phyloP scores from a whole-genome alignment of 2,888 invertebrate genomes.

The Galeruca laticollis region DNA sequence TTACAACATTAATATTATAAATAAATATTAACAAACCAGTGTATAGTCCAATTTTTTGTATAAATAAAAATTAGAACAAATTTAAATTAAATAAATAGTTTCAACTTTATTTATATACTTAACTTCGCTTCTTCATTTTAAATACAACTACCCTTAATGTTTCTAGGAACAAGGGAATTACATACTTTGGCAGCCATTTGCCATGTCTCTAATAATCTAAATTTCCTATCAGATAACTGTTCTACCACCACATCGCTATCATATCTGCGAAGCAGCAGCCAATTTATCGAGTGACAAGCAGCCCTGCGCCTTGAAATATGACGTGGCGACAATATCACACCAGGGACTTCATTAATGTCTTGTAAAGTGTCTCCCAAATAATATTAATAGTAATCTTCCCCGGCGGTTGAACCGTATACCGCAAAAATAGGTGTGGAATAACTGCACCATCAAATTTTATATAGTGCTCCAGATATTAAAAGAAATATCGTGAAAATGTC shows the following conservation, averaged over 20 bases:
- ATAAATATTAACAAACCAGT: too few relatives aligned
- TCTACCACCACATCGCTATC: conserved; percentile 34
- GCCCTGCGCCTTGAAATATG: conserved; percentile 64
- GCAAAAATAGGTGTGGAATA: conserved; percentile 14
- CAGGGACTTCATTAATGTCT: conserved; percentile 69
- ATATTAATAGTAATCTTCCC: conserved; percentile 67
- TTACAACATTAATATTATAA: too few relatives aligned
- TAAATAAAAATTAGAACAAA: too few relatives aligned
- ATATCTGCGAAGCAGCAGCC: conserved; percentile 54
- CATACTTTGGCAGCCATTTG: conserved; percentile 44
- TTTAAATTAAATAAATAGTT: too few relatives aligned
- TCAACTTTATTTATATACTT: too few relatives aligned
- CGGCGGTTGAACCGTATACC: conserved; percentile 41
- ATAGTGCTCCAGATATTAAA: not conserved
- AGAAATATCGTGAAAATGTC: too few relatives aligned
- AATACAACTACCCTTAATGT: not conserved
- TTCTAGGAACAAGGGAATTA: conserved; percentile 32
- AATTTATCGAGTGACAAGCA: conserved; percentile 63
- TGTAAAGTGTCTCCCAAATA: conserved; percentile 67
- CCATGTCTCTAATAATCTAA: conserved; percentile 51
- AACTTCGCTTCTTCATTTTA: too few relatives aligned
- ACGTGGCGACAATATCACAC: conserved; percentile 67
- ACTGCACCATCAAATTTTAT: conserved; percentile 20
- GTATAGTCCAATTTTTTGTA: too few relatives aligned
- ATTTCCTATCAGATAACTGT: conserved; percentile 54